Evolutionary conservation across 1,140 invertebrate species (phyloP).

Genomic region (Anastrepha ludens): DNA sequence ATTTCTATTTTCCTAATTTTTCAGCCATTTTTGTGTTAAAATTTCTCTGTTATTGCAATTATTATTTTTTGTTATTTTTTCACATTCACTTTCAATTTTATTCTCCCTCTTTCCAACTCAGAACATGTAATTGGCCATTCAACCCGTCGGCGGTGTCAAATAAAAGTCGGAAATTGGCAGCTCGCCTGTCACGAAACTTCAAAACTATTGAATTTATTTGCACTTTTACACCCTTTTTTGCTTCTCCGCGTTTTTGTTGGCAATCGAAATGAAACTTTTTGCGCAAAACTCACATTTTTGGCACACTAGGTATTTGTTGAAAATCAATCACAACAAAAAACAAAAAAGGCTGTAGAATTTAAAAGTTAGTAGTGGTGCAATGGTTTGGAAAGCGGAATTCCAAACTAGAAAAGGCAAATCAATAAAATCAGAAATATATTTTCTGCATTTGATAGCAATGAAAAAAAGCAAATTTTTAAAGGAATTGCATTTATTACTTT

Average conservation of each 20-base stretch:
- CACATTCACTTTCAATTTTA: background rate
- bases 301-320: background rate
- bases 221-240: background rate
- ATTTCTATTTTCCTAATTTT: background rate
- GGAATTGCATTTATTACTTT: no score
- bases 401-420: no score
- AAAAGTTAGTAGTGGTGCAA: no score
- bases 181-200: slow-evolving; percentile 17
- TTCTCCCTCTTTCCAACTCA: background rate
- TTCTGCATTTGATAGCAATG: no score
- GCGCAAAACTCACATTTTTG: background rate
- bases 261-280: background rate
- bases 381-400: no score
- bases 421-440: no score
- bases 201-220: slow-evolving; percentile 22
- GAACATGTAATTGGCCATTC: slow-evolving; percentile 1
- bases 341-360: background rate
- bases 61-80: background rate
- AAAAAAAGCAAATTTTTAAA: no score
- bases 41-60: background rate
- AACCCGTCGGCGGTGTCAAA: background rate
- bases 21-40: background rate
- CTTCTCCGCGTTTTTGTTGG: background rate
- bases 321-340: background rate
- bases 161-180: slow-evolving; percentile 43